phyloP scores from a whole-genome alignment of 2,113 vertebrate species.

The Perca flavescens region DNA sequence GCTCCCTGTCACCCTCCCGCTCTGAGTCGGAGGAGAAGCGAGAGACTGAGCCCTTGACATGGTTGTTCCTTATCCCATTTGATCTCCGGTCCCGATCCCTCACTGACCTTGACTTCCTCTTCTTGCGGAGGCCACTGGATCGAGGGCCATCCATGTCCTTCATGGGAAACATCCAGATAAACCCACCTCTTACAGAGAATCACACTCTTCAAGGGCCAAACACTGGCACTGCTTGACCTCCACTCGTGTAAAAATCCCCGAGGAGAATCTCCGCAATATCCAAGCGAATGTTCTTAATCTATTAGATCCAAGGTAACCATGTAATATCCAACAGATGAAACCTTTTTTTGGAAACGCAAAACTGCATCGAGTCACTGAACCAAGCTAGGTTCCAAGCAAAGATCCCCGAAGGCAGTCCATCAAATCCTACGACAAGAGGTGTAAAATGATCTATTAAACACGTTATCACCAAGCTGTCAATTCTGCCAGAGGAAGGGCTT shows the following conservation, averaged over 20 bases:
- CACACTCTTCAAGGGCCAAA: slow-evolving; percentile 41
- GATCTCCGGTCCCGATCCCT: slow-evolving; percentile 88
- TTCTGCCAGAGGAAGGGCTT: slow-evolving; percentile 56
- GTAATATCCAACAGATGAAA: slow-evolving; percentile 71
- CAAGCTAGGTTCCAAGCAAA: slow-evolving; percentile 63
- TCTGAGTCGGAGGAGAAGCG: slow-evolving; percentile 93
- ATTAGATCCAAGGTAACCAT: slow-evolving; percentile 69
- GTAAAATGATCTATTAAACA: slow-evolving; percentile 61
- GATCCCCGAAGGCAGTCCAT: slow-evolving; percentile 72
- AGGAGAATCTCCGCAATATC: slow-evolving; percentile 62
- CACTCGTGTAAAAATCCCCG: slow-evolving; percentile 37
- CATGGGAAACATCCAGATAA: slow-evolving; percentile 67
- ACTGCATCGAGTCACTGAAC: slow-evolving; percentile 48
- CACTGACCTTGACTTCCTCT: slow-evolving; percentile 92
- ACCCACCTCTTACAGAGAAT: slow-evolving; percentile 45
- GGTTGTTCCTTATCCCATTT: slow-evolving; percentile 82
- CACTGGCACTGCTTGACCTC: slow-evolving; percentile 39
- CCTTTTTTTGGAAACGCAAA: slow-evolving; percentile 56
- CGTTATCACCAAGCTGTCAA: slow-evolving; percentile 53
- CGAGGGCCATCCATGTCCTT: slow-evolving; percentile 92
- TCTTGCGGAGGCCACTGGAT: slow-evolving; percentile 91
- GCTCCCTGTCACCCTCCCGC: slow-evolving; percentile 88
- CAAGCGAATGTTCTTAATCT: slow-evolving; percentile 46
- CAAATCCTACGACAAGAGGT: slow-evolving; percentile 66
- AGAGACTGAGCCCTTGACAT: slow-evolving; percentile 79